A percentile compares a stretch with the other conserved stretches of the same genome.
phyloP scores from a whole-genome alignment of 2,888 invertebrate species.

The Himalopsyche tibetana region DNA sequence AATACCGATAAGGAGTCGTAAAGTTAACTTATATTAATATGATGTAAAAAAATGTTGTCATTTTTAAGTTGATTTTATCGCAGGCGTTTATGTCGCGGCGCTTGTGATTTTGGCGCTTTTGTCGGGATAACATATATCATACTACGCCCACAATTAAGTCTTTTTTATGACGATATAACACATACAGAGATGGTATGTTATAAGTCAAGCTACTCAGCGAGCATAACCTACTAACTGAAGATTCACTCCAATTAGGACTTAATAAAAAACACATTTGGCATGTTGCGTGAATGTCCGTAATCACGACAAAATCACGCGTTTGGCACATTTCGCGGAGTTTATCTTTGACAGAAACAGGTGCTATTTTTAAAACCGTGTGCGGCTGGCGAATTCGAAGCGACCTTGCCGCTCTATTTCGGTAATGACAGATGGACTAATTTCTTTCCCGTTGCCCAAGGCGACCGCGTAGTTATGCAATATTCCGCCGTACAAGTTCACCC shows the following conservation, averaged over 20 bases:
- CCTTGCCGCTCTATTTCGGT: constrained; percentile 28
- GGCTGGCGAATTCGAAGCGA: constrained; percentile 18
- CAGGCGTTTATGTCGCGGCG: no score
- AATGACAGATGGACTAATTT: constrained; percentile 23
- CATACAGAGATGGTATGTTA: no score
- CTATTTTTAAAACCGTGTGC: constrained; percentile 1
- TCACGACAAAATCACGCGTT: constrained; percentile 18
- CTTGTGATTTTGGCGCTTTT: no score
- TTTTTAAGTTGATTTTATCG: no score
- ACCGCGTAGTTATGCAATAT: constrained; percentile 7
- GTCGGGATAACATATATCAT: no score
- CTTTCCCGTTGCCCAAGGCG: constrained; percentile 34
- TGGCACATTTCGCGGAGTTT: constrained; percentile 2
- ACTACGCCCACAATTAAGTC: no score
- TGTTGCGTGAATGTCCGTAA: background rate
- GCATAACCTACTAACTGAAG: no score
- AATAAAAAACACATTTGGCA: background rate
- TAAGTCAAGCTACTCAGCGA: no score
- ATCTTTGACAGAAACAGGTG: constrained; percentile 10
- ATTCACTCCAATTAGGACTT: background rate
- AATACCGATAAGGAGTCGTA: no score
- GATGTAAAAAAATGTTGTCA: no score
- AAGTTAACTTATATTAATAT: no score
- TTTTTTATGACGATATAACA: no score
- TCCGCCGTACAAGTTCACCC: constrained; percentile 9